Evolutionary conservation across 2,888 invertebrate species (phyloP).

Genomic region (Pheosia gnoma): DNA sequence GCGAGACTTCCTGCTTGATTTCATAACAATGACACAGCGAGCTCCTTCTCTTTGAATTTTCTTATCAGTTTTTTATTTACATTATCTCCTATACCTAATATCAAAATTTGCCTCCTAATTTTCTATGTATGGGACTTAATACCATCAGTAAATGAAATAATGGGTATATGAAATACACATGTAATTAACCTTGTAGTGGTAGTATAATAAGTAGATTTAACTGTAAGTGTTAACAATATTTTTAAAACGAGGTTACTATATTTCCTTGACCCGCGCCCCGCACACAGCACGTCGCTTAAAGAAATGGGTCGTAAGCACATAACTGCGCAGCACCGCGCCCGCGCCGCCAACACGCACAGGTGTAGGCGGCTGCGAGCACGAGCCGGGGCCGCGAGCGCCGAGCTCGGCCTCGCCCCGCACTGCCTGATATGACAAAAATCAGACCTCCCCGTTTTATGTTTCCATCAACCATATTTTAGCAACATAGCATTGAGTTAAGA

Average conservation of each 20-base stretch:
- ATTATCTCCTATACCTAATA: no score
- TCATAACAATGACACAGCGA: not conserved
- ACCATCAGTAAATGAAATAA: no score
- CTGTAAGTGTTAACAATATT: not conserved
- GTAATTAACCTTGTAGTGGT: not conserved
- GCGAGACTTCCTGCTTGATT: not conserved
- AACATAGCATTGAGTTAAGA: not conserved
- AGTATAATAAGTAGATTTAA: not conserved
- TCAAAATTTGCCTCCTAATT: no score
- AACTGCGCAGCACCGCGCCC: not conserved
- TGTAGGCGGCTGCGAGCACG: not conserved
- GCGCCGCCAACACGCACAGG: not conserved
- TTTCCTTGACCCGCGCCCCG: slow-evolving; percentile 2
- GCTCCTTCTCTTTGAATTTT: not conserved
- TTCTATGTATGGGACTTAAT: no score
- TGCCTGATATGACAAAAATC: not conserved
- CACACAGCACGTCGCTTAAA: not conserved
- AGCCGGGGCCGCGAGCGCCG: not conserved
- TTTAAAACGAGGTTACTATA: not conserved
- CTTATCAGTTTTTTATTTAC: not conserved
- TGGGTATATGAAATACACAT: no score
- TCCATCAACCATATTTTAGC: not conserved
- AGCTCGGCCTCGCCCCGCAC: not conserved
- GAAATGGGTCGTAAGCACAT: slow-evolving; percentile 1
- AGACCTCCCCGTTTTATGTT: not conserved